Base-by-base conservation (phyloP, 2,113 vertebrate species). In the Megaptera novaeangliae region DNA sequence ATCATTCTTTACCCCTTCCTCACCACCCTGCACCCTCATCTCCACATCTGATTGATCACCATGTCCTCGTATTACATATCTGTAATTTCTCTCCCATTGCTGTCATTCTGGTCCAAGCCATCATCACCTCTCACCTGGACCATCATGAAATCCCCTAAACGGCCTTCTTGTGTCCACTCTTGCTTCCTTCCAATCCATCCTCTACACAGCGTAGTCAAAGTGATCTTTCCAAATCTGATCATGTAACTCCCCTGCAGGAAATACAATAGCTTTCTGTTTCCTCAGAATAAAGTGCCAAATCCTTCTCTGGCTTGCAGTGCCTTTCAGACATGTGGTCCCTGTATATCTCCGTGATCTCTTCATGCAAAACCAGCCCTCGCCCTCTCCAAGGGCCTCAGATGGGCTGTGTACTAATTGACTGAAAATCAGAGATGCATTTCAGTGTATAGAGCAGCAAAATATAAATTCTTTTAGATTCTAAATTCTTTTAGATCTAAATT, bases 1-100 rank as follows among this genome's bases (percentile, higher is more conserved):
- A 23, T 83, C 78, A 75, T 31, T 17, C 12, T 12, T 83, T 55
- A 64, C 59, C 59, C 84, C 86, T 66, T 66, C 8, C 36, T 84
- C 31, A 13, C 31, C 46, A 46, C 8, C 46, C 8, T 3, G 12
- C 0, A 4, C 29, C 36, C 36, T 0, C 8, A 15, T 66, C 6
- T 63, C 68, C 68, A 36, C 23, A 31, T 46, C 57, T 57, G 23
- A n/a, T 46, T 55, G 63, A 75, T 36, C 69, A n/a, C 46, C 59
- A 84, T n/a, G 23, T 66, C 36, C 36, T 46, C 8, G 64, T 46
- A 82, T 36, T 31, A 44, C 17, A 23, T 36, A 46, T 12, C 59
- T 90, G 13, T 84, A 29, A 66, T 57, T n/a, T 23, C 59, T 83
- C 29, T 75, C 86, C 59, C 46, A 23, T 23, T 75, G 31, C 31